These are phyloP conservation scores for Pseudonaja textilis DNA, from an alignment of 2,113 vertebrate species.

Conservation along the genomic window DNA sequence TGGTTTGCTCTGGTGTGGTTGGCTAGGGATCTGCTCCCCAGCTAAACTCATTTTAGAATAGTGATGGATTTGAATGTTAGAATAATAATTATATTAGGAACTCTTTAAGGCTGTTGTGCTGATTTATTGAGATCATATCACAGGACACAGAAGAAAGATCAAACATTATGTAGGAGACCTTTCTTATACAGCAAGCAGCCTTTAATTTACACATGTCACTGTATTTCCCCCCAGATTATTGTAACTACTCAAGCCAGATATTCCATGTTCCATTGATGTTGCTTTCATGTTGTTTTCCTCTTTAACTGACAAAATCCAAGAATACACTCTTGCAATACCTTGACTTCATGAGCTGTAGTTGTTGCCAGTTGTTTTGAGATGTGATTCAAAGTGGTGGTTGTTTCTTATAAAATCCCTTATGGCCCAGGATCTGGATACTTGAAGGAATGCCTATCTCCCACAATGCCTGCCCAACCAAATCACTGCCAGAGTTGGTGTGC, in stretches of 20 bases:
- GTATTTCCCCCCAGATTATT: too few relatives aligned
- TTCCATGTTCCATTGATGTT: too few relatives aligned
- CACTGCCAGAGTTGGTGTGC: neutral
- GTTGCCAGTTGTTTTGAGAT: neutral
- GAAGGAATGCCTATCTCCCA: neutral
- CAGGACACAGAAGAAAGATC: neutral
- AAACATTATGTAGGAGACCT: neutral
- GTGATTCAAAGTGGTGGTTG: neutral
- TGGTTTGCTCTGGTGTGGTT: neutral
- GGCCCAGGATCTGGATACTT: neutral
- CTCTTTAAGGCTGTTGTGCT: neutral
- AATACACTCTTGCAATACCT: neutral
- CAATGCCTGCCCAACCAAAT: neutral
- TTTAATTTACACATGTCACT: neutral
- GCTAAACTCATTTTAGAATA: neutral
- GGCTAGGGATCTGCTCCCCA: neutral
- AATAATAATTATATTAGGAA: neutral
- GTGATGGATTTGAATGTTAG: neutral
- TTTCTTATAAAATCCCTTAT: neutral
- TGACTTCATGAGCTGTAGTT: neutral
- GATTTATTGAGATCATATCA: neutral
- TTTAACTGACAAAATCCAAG: too few relatives aligned
- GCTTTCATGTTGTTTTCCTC: too few relatives aligned
- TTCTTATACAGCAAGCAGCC: neutral
- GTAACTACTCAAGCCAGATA: too few relatives aligned